Evolutionary conservation across 2,888 invertebrate genomes (phyloP).

Genomic region (Drosophila mulleri): DNA sequence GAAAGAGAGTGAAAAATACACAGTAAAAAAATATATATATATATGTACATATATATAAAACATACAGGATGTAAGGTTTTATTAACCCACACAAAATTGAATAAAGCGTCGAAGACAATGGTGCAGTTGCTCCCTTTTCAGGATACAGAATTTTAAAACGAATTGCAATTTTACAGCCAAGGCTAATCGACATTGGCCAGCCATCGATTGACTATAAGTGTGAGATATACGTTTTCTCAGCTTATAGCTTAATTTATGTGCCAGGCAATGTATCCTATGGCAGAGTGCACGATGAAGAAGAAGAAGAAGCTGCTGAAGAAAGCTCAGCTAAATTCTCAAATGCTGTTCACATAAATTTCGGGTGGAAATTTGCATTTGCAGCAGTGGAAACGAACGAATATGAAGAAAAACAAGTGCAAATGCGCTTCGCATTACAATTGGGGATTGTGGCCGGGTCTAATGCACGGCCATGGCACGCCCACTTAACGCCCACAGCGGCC

Average conservation of each 20-base stretch:
- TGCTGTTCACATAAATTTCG: constrained; percentile 39
- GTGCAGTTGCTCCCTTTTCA: constrained; percentile 12
- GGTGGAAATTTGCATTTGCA: constrained; percentile 35
- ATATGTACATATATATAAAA: background rate
- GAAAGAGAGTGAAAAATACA: constrained; percentile 9
- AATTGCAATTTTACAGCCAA: constrained; percentile 12
- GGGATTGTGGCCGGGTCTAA: constrained; percentile 20
- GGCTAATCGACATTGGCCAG: constrained; percentile 23
- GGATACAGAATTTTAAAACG: constrained; percentile 4
- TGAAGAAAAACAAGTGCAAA: constrained; percentile 40
- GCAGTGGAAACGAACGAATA: constrained; percentile 26
- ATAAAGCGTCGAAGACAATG: constrained; percentile 23
- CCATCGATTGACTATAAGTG: constrained; percentile 6
- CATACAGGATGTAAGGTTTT: constrained; percentile 5
- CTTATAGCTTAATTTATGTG: constrained; percentile 26
- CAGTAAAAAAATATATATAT: background rate
- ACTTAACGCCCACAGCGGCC: constrained; percentile 13
- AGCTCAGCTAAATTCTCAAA: constrained; percentile 24
- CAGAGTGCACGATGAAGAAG: background rate
- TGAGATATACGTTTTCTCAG: constrained; percentile 9
- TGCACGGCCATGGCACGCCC: constrained; percentile 12
- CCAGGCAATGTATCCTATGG: constrained; percentile 8
- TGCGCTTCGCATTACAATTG: constrained; percentile 39
- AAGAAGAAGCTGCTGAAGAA: constrained; percentile 2
- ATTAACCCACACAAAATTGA: constrained; percentile 42